Percentiles rank a stretch among this genome's conserved stretches.
These are phyloP conservation scores for Pristionchus mayeri DNA, from an alignment of 2,888 invertebrate species.

Conservation along the genomic window DNA sequence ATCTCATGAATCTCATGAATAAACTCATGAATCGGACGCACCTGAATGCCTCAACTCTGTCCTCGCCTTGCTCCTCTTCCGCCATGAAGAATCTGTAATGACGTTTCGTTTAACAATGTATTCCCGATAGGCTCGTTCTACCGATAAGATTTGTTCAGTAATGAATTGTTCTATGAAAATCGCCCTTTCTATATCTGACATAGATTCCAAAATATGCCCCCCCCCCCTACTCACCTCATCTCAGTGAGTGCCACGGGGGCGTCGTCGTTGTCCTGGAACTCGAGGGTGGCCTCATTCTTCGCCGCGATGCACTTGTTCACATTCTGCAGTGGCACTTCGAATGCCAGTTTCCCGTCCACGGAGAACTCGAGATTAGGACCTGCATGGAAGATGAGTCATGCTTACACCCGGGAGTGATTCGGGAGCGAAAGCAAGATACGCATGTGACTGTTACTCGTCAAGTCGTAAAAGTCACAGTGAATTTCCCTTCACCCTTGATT, in stretches of 20 bases:
- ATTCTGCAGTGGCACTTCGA: slow-evolving; percentile 95
- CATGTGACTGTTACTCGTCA: neutral
- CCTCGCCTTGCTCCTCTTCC: slow-evolving; percentile 83
- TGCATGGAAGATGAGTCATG: too few species aligned
- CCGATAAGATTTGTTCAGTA: neutral
- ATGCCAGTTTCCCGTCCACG: slow-evolving; percentile 80
- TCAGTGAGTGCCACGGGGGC: slow-evolving; percentile 96
- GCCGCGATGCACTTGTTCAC: slow-evolving; percentile 95
- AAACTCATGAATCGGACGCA: too few species aligned
- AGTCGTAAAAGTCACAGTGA: too few species aligned
- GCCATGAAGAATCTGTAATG: slow-evolving; percentile 75
- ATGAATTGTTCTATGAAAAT: too few species aligned
- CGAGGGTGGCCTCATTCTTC: slow-evolving; percentile 97
- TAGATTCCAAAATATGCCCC: neutral
- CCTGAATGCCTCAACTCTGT: slow-evolving; percentile 84
- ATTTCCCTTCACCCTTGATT: slow-evolving; percentile 85
- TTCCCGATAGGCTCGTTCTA: neutral
- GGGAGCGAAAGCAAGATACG: too few species aligned
- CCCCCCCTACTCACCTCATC: slow-evolving; percentile 82
- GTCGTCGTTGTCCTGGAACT: slow-evolving; percentile 92
- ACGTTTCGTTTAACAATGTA: neutral
- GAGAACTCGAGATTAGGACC: slow-evolving; percentile 70
- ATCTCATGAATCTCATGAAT: too few species aligned
- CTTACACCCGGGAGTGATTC: too few species aligned
- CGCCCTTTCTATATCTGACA: neutral